These are phyloP conservation scores for Dasyurus viverrinus DNA, from an alignment of 2,113 vertebrate species.

Conservation along the genomic window DNA sequence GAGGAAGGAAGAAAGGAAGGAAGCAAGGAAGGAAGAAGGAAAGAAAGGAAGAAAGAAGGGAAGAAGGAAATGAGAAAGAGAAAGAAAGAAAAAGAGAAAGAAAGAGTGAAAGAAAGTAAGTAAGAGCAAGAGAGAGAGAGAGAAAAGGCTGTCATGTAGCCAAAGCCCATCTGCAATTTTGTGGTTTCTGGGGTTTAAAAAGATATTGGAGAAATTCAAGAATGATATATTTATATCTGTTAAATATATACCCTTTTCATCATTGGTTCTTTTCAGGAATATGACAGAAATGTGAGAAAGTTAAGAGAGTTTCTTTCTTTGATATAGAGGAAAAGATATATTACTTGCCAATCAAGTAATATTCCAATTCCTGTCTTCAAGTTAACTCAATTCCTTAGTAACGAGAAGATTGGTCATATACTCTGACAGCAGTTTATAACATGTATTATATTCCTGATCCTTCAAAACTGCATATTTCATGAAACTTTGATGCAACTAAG, in stretches of 20 bases:
- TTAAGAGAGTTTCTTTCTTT: not conserved
- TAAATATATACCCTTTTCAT: not conserved
- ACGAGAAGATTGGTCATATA: not conserved
- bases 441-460: not conserved
- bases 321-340: not conserved
- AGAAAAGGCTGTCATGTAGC: not conserved
- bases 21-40: no score
- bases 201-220: not conserved
- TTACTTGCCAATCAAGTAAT: conserved; percentile 6
- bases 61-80: no score
- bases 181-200: conserved; percentile 26
- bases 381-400: not conserved
- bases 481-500: not conserved
- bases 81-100: no score
- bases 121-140: no score
- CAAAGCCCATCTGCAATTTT: not conserved
- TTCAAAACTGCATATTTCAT: not conserved
- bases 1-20: no score
- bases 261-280: not conserved
- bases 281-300: not conserved
- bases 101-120: no score
- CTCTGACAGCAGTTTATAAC: not conserved
- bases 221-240: not conserved
- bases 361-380: not conserved
- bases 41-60: no score